Evolutionary conservation across 2,113 vertebrate genomes (phyloP).

Genomic region (Neotragus moschatus): DNA sequence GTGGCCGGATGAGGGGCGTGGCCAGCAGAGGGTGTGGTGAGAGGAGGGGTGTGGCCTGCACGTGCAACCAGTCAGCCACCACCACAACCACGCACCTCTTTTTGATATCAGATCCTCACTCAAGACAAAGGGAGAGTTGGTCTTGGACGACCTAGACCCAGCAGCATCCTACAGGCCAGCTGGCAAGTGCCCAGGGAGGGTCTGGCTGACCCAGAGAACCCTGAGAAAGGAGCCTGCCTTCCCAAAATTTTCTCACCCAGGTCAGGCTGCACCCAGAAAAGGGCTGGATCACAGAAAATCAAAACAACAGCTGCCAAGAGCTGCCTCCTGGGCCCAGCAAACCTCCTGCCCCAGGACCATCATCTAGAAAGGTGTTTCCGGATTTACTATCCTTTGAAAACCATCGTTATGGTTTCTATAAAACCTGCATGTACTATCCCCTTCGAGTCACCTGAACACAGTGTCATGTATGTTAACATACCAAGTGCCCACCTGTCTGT

Average conservation of each 20-base stretch:
- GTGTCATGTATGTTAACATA: not conserved
- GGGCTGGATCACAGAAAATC: not conserved
- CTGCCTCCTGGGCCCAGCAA: not conserved
- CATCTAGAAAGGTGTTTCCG: not conserved
- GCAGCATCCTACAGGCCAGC: not conserved
- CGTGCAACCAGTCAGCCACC: not conserved
- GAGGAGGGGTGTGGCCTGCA: not conserved
- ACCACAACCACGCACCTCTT: too few species aligned
- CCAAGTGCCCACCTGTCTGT: fast-evolving
- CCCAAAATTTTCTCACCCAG: not conserved
- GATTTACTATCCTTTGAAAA: not conserved
- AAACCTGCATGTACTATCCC: fast-evolving
- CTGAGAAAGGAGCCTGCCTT: not conserved
- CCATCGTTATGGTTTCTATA: not conserved
- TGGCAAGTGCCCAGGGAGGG: not conserved
- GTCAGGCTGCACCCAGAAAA: not conserved
- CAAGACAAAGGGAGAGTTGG: too few species aligned
- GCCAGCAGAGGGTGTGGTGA: not conserved
- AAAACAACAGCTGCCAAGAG: not conserved
- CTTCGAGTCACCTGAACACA: not conserved
- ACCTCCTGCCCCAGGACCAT: not conserved
- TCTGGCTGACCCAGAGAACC: not conserved
- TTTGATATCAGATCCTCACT: too few species aligned
- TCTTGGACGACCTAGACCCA: not conserved
- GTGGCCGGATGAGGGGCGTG: not conserved